Evolutionary conservation across 2,113 vertebrate genomes (phyloP), one percentile per base, ranked within the genome.

Genomic region (Chloroceryle aenea): DNA sequence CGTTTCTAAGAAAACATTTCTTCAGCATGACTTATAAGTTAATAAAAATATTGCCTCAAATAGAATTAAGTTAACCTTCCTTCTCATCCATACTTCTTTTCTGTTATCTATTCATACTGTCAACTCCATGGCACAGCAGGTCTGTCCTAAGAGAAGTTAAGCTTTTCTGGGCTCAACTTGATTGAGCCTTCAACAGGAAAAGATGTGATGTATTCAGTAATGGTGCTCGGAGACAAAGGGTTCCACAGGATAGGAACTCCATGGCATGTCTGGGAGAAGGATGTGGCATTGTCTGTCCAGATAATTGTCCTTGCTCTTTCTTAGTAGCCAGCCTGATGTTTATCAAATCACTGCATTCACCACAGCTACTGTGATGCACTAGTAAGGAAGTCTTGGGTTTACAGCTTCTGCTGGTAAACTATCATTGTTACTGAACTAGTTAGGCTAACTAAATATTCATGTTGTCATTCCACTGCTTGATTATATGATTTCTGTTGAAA

Each of bases 271-370:
- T 69, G 40, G 25, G 53, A 73, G 48, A 56, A 59, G 26, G 13
- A 55, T 29, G 32, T 10, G 12, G 12, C 7, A 40, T 23, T 18
- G 3, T 0, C 40, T 86, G 36, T 10, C 14, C 2, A 0, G 26
- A 29, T 76, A 14, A 3, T 61, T 52, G 62, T 45, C 29, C 29
- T 66, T 71, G n/a, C 2, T 45, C 23, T 6, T 66, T 72, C 14
- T 50, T 21, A 55, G 14, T 7, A 22, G 15, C 2, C n/a, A 29
- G 11, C 43, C 62, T 80, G 48, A 12, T 25, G 22, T 48, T 47
- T 56, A 4, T 43, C 16, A 55, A 83, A 43, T 29, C 3, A 2
- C 30, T 83, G 42, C 14, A 47, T 20, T 26, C 36, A 56, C 30
- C 1, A 3, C 25, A 53, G 19, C 6, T 66, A 8, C 40, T 25